phyloP scores from a whole-genome alignment of 1,140 invertebrate genomes.

The Argopecten irradians region DNA sequence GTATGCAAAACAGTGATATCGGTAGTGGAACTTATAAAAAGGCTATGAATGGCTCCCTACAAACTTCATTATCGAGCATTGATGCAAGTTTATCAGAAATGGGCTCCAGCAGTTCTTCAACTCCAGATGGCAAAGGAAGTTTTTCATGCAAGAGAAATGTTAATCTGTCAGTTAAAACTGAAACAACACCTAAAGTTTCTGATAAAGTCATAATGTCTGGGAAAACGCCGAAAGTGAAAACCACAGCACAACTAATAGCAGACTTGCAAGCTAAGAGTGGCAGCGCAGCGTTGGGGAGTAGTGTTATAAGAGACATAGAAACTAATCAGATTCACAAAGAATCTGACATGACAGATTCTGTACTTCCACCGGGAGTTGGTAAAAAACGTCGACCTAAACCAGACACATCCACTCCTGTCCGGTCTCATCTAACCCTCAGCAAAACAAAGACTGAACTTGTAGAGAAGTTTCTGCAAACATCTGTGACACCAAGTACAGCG shows the following conservation, averaged over 20 bases:
- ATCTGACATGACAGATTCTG: slow-evolving; percentile 64
- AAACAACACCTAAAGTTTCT: slow-evolving; percentile 32
- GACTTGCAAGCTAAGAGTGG: slow-evolving; percentile 83
- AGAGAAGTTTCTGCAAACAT: slow-evolving; percentile 79
- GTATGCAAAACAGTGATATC: slow-evolving; percentile 35
- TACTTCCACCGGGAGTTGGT: slow-evolving; percentile 69
- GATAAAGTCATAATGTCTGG: slow-evolving; percentile 33
- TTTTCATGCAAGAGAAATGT: slow-evolving; percentile 49
- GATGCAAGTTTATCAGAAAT: slow-evolving; percentile 38
- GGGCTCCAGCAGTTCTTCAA: slow-evolving; percentile 39
- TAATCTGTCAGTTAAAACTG: slow-evolving; percentile 43
- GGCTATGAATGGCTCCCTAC: slow-evolving; percentile 38
- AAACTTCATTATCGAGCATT: slow-evolving; percentile 11
- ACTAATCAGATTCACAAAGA: slow-evolving; percentile 75
- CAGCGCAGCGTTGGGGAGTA: slow-evolving; percentile 75
- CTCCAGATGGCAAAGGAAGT: slow-evolving; percentile 43
- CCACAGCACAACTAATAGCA: slow-evolving; percentile 88
- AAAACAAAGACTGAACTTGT: slow-evolving; percentile 81
- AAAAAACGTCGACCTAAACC: slow-evolving; percentile 62
- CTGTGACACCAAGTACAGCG: slow-evolving; percentile 62
- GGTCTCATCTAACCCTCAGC: slow-evolving; percentile 67
- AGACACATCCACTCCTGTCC: slow-evolving; percentile 36
- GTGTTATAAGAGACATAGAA: slow-evolving; percentile 73
- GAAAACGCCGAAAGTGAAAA: slow-evolving; percentile 84
- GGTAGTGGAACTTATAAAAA: slow-evolving; percentile 21